Conservation (phyloP, 37 sponge, comb jelly and placozoan species). For the Theonella swinhoei region DNA sequence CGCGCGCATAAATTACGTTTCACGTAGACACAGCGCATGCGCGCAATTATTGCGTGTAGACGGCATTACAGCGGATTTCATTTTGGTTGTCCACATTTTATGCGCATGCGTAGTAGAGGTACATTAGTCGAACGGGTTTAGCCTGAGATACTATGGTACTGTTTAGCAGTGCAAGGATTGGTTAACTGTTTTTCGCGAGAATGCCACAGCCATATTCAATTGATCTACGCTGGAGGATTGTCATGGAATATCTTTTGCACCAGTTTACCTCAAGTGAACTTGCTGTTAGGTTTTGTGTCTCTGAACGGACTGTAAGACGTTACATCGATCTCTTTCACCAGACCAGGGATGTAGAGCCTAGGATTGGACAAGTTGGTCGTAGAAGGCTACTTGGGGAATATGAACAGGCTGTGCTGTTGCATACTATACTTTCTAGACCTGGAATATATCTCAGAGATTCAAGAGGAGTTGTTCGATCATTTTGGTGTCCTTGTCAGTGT, state of each 20-base stretch:
- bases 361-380: background rate
- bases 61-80: too few relatives aligned
- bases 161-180: too few relatives aligned
- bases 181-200: too few relatives aligned
- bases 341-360: slow-evolving; percentile 16
- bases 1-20: too few relatives aligned
- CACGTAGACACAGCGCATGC: too few relatives aligned
- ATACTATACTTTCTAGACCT: background rate
- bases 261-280: background rate
- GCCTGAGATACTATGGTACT: too few relatives aligned
- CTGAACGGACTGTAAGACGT: slow-evolving; percentile 4
- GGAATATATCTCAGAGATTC: slow-evolving; percentile 18
- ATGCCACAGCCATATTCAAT: slow-evolving; percentile 15
- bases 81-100: too few relatives aligned
- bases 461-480: background rate
- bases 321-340: slow-evolving; percentile 9
- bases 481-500: slow-evolving; percentile 6
- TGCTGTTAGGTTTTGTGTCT: background rate
- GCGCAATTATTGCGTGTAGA: too few relatives aligned
- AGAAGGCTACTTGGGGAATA: slow-evolving; percentile 4
- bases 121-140: too few relatives aligned
- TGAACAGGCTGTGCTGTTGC: slow-evolving; percentile 9
- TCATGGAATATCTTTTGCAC: background rate
- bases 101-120: too few relatives aligned
- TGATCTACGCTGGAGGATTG: slow-evolving; percentile 21